Evolutionary conservation across 1,140 invertebrate species (phyloP), one percentile per base, ranked within the genome.

Genomic region (Papilio dardanus): DNA sequence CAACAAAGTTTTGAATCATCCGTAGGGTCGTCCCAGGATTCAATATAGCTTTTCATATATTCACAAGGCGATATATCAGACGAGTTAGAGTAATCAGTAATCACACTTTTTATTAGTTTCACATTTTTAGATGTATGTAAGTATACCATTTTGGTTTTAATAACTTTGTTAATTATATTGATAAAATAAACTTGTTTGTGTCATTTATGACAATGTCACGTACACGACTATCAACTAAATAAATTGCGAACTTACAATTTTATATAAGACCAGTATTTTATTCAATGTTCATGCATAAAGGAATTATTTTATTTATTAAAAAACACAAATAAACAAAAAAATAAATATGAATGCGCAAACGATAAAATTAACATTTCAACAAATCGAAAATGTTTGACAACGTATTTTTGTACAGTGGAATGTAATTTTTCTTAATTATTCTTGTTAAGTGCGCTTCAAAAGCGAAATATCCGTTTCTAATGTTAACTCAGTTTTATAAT

Each of bases 121-220:
- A 90, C 83, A 81, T 93, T 92, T 73, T 74, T 82, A 30, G 88
- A 92, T 76, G 87, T 93, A 69, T 86, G 76, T 78, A 88, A 92
- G 76, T 86, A 92, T 82, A 91, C 90, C 91, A 93, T 93, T 68
- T 76, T 21, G 46, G 65, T 78, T 80, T 1, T 58, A 58, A 58
- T 24, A 28, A 28, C 10, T 58, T 58, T 58, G 2, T 28, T 58
- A 28, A 54, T 28, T 58, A 16, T 28, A 16, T 10, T 16, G 24
- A 14, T 58, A 58, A 58, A 58, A 58, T 58, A 28, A 58, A 14
- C 54, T 58, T 14, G 1, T 54, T 28, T 4, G 21, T 58, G 54
- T 58, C 54, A 58, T 58, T 28, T 28, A 58, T 58, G 54, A 58
- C 54, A 58, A 28, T 28, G 54, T 28, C 24, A 58, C 24, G 2